These are phyloP conservation scores for Probaryconus sp. DNA, from an alignment of 1,140 invertebrate genomes.

Conservation along the genomic window DNA sequence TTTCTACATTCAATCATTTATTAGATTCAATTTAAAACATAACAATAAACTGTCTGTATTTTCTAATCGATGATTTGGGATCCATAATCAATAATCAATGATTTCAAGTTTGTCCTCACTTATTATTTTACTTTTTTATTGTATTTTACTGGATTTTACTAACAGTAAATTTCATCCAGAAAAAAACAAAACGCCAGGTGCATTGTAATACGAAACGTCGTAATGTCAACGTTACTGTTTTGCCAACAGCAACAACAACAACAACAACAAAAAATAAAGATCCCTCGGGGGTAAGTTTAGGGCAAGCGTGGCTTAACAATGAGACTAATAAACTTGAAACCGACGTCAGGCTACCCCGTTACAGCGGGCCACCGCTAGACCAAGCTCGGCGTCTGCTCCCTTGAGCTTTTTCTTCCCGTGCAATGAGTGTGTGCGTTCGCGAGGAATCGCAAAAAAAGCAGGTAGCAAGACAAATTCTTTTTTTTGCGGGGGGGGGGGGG, in stretches of 20 bases:
- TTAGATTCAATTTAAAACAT: no score
- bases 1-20: no score
- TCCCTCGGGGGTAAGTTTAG: constrained; percentile 54
- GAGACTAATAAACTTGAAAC: constrained; percentile 72
- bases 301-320: constrained; percentile 65
- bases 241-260: no score
- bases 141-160: not conserved
- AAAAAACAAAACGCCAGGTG: no score
- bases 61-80: no score
- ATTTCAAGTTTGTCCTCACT: no score
- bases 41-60: no score
- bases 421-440: not conserved
- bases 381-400: constrained; percentile 71
- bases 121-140: no score
- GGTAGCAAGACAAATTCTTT: not conserved
- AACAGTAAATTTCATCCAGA: not conserved
- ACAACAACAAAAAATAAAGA: not conserved
- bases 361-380: constrained; percentile 76
- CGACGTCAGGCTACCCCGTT: constrained; percentile 77
- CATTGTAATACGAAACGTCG: not conserved
- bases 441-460: not conserved
- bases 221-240: not conserved
- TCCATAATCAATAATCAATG: no score
- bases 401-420: constrained; percentile 39
- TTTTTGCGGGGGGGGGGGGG: not conserved